Evolutionary conservation across 2,113 vertebrate genomes (phyloP), one percentile per base, ranked within the genome.

Genomic region (Gallinago undulata): DNA sequence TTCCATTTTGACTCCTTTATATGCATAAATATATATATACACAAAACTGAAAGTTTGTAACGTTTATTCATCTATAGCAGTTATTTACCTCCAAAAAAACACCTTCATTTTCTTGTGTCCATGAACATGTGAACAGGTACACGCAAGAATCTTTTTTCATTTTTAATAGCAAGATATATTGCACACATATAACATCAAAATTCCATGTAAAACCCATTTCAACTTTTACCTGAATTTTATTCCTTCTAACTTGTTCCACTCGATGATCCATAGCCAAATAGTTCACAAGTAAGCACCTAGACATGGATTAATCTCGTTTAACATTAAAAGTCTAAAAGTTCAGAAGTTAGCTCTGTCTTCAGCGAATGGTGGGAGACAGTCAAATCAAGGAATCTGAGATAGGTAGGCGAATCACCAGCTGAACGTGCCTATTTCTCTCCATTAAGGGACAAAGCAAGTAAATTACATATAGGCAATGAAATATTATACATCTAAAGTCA

Each of bases 381-480:
- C 3, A 93, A 90, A 86, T 59, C 31, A 27, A 13, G 51, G 37
- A 77, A 73, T 80, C 50, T 66, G 19, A 57, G 69, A 69, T 0
- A 73, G 27, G 35, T 16, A 48, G 37, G 23, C 63, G 75, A 90
- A 67, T 90, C 83, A 80, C 13, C 55, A 45, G n/a, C 41, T 80
- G 19, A 92, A 47, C 16, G 11, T 69, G 50, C 22, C 13, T 88
- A 63, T 50, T 87, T 88, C 85, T 70, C 37, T 69, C 41, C 63
- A 62, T 9, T 83, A 41, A 85, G 57, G 79, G 41, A 69, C 7
- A 6, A 75, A 94, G 56, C 45, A 62, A 73, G 37, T 19, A 76
- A 55, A 60, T 77, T 88, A 66, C 19, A 48, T 83, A 76, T 62
- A 50, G 82, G 30, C 35, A 88, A 82, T 80, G 80, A 82, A 68